Evolutionary conservation across 2,888 invertebrate genomes (phyloP).

Genomic region (Eupithecia tripunctaria): DNA sequence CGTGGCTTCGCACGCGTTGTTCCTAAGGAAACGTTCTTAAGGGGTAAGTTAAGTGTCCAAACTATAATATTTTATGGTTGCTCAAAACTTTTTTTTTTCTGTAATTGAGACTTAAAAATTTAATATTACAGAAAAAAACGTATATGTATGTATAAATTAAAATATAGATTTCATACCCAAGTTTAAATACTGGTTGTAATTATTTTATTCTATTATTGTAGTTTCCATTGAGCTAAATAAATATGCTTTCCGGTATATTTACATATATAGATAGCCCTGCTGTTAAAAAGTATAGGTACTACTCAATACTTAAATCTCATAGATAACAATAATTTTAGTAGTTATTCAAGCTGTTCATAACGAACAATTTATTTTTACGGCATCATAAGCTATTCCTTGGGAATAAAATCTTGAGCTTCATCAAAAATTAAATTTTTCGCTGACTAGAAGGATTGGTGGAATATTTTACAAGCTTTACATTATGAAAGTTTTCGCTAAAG

Average conservation of each 20-base stretch:
- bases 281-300: neutral
- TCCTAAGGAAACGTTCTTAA: no score
- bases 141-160: no score
- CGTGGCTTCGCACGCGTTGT: no score
- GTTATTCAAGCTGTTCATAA: neutral
- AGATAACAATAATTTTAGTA: neutral
- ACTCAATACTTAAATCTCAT: neutral
- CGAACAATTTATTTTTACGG: slow-evolving; percentile 4
- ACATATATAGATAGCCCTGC: neutral
- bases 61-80: neutral
- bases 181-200: no score
- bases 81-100: neutral
- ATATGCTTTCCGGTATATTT: no score
- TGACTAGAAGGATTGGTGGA: slow-evolving; percentile 44
- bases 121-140: no score
- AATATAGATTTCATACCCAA: no score
- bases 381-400: slow-evolving; percentile 17
- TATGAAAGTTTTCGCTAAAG: slow-evolving; percentile 38
- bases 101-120: no score
- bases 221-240: no score
- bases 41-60: no score
- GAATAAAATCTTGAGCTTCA: slow-evolving; percentile 45
- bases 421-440: slow-evolving; percentile 46
- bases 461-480: slow-evolving; percentile 42
- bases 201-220: no score